Percentiles rank a stretch among this genome's conserved stretches.
Evolutionary conservation across 2,113 vertebrate species (phyloP).

Genomic region (Rhinichthys klamathensis): DNA sequence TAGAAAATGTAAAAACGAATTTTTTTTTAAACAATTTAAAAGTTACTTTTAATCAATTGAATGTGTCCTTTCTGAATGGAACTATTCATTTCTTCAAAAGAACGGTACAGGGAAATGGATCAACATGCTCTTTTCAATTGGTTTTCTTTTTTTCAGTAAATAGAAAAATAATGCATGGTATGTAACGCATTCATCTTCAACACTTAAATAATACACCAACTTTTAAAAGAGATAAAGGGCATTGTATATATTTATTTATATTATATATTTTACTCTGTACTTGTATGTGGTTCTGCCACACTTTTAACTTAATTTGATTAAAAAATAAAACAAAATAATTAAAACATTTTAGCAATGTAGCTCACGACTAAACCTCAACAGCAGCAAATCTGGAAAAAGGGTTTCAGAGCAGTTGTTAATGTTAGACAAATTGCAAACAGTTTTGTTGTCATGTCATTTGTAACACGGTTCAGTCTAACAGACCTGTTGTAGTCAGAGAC

Average conservation of each 20-base stretch:
- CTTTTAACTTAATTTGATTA: background rate
- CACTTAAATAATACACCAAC: background rate
- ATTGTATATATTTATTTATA: no score
- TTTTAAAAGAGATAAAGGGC: background rate
- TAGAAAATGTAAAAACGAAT: background rate
- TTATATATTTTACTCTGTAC: no score
- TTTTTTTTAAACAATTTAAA: background rate
- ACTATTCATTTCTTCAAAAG: background rate
- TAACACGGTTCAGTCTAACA: constrained; percentile 42
- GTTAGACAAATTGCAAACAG: background rate
- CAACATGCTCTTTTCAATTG: background rate
- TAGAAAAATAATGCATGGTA: background rate
- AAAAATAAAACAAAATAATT: no score
- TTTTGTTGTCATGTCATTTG: background rate
- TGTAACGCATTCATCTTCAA: background rate
- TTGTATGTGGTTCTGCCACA: background rate
- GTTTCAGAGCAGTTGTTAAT: background rate
- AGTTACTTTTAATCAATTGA: background rate
- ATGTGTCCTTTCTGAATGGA: background rate
- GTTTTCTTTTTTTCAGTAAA: background rate
- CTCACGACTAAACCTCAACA: no score
- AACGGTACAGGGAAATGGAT: background rate
- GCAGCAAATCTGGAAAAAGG: background rate
- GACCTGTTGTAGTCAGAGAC: constrained; percentile 88
- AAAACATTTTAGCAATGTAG: no score